phyloP scores from a whole-genome alignment of 2,888 invertebrate species.

The Malachius bipustulatus region DNA sequence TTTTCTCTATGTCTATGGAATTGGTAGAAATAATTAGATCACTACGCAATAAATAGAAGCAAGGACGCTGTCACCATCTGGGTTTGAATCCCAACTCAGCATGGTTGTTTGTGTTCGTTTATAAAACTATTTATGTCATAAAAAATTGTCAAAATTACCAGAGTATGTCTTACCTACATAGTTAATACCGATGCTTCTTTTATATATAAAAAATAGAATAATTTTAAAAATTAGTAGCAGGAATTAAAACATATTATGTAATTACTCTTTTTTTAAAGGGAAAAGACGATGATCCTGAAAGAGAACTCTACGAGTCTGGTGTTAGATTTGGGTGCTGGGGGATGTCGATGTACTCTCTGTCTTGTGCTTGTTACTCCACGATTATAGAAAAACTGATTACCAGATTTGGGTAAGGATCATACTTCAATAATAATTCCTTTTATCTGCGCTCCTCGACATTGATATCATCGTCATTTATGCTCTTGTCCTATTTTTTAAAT shows the following conservation, averaged over 20 bases:
- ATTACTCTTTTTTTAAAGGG: slow-evolving; percentile 45
- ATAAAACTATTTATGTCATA: no score
- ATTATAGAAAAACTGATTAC: slow-evolving; percentile 78
- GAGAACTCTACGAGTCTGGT: slow-evolving; percentile 73
- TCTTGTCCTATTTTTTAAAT: slow-evolving; percentile 1
- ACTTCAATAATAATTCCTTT: slow-evolving; percentile 4
- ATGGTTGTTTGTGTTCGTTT: no score
- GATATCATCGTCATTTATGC: not conserved
- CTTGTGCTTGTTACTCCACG: slow-evolving; percentile 85
- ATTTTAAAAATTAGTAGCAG: not conserved
- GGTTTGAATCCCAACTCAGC: no score
- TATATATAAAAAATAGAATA: not conserved
- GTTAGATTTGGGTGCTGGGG: slow-evolving; percentile 94
- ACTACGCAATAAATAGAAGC: no score
- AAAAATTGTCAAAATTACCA: no score
- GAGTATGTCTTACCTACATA: not conserved
- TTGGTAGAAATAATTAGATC: no score
- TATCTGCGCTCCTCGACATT: not conserved
- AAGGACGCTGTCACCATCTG: no score
- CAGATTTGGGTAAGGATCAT: slow-evolving; percentile 45
- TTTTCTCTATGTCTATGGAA: no score
- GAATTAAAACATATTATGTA: not conserved
- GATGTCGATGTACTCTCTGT: slow-evolving; percentile 92
- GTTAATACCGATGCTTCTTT: not conserved
- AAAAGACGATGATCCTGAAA: slow-evolving; percentile 48